Evolutionary conservation across 2,113 vertebrate species (phyloP), one percentile per base, ranked within the genome.

Genomic region (Heteronetta atricapilla): DNA sequence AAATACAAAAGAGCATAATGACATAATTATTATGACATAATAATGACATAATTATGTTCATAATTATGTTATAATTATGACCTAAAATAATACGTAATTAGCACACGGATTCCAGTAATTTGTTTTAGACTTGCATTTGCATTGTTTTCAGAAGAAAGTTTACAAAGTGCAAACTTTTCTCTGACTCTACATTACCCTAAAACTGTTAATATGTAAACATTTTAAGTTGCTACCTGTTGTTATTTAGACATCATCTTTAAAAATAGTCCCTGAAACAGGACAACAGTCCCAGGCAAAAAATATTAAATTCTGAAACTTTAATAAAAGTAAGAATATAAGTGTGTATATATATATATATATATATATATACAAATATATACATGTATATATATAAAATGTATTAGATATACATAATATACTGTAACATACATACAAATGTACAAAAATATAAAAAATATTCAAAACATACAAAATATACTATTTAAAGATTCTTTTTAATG

Each of bases 281-380:
- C 50, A 95, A 23, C 48, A 95, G 86, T 73, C 52, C 56, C 69
- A 94, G 86, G 93, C 79, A 95, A 93, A 33, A 95, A 82, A 52
- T 64, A 40, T 29, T 88, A 56, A 64, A 95, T 77, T 74, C 10
- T 81, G 70, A 90, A 91, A 97, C 15, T 86, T 88, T 89, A 95
- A 95, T 74, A 79, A 86, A 93, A 95, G 58, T 14, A 81, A 62
- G 31, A 90, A 36, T 62, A 48, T 15, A 38, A 85, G 40, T 26
- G 40, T 15, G 8, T 40, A n/a, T 42, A 10, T 5, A 33, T 31
- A 17, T 22, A 22, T 22, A 8, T 62, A n/a, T n/a, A n/a, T n/a
- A n/a, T n/a, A n/a, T n/a, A 25, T 63, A 63, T n/a, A 14, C 20
- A 31, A 20, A 15, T 44, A 28, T 25, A 40, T 42, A 16, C 34